Evolutionary conservation across 2,888 invertebrate genomes (phyloP).

Genomic region (Pollenia labialis): DNA sequence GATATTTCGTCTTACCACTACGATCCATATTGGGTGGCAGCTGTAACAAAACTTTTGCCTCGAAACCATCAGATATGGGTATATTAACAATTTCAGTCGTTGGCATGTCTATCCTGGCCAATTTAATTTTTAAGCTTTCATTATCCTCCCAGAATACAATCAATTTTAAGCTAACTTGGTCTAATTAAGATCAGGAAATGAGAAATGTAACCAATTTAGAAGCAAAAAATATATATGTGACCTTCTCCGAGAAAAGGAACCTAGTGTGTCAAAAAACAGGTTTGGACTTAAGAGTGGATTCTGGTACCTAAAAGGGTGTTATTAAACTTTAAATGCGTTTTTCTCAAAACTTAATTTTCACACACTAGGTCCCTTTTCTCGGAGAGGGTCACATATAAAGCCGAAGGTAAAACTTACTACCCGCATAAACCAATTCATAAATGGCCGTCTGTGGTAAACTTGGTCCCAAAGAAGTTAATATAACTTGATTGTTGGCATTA

Average conservation of each 20-base stretch:
- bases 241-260: too few species aligned
- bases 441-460: slow-evolving; percentile 90
- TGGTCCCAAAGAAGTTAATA: slow-evolving; percentile 93
- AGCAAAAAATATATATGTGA: neutral
- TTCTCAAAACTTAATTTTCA: too few species aligned
- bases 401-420: slow-evolving; percentile 76
- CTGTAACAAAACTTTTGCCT: slow-evolving; percentile 90
- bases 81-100: slow-evolving; percentile 86
- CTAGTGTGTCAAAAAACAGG: too few species aligned
- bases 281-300: too few species aligned
- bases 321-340: too few species aligned
- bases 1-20: slow-evolving; percentile 89
- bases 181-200: slow-evolving; percentile 70
- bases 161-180: slow-evolving; percentile 78
- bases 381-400: too few species aligned
- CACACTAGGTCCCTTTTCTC: too few species aligned
- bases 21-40: slow-evolving; percentile 89
- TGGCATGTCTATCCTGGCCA: slow-evolving; percentile 86
- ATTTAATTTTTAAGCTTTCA: slow-evolving; percentile 84
- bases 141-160: slow-evolving; percentile 89
- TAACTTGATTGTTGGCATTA: slow-evolving; percentile 89
- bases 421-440: slow-evolving; percentile 83
- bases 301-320: too few species aligned
- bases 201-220: neutral
- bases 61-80: slow-evolving; percentile 87